Base-by-base conservation (phyloP, 2,797 vertebrate genomes). In the Diplodus sargus region DNA sequence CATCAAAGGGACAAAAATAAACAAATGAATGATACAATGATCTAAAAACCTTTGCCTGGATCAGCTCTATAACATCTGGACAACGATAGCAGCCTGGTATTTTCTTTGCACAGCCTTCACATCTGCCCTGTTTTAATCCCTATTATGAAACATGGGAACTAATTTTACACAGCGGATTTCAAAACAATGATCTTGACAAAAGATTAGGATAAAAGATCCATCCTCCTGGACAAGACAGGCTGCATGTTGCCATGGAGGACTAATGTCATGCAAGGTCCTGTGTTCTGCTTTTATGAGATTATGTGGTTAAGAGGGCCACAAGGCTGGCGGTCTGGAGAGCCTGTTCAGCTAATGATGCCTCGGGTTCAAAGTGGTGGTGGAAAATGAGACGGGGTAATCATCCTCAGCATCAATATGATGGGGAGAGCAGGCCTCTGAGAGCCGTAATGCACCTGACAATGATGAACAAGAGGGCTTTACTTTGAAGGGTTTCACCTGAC, bases 261-360 rank as follows among this genome's bases (percentile, higher is more conserved):
- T 70, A 70, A 74, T 90, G 86, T 80, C 87, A 82, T 79, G 71
- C 79, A 69, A 75, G 83, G 78, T 74, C 73, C 81, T 82, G 86
- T 78, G 80, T 76, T 87, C 80, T 2, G 62, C 91, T 86, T 78
- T 85, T 82, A 93, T 91, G 81, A 90, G 90, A 94, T 94, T 90
- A 93, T 48, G 70, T 66, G 48, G 82, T 87, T 85, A 86, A 92
- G 76, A 85, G 87, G 87, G 87, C 80, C 86, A 85, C 69, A 5
- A 76, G 83, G 78, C 83, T 17, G 58, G 76, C 54, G 1, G 82
- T 90, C 89, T 93, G 88, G 85, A 88, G 84, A 79, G 85, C 66
- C 80, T 82, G 78, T 85, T 89, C 71, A 74, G 88, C 83, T 86
- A 91, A 93, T 89, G 86, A 92, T 68, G 62, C 76, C 70, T 51